Evolutionary conservation across 2,888 invertebrate genomes (phyloP).

Genomic region (Dugesia japonica): DNA sequence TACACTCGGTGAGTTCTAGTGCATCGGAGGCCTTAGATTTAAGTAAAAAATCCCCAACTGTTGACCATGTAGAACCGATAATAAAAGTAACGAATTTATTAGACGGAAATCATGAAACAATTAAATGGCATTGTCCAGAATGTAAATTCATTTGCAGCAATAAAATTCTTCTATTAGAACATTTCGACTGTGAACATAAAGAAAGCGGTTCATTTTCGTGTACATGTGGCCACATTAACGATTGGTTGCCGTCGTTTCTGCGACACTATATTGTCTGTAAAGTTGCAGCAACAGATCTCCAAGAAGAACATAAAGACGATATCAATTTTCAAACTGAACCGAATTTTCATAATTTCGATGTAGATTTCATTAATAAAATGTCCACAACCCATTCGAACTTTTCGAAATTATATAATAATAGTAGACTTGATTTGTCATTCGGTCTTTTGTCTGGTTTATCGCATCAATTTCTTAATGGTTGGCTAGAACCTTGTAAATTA

Average conservation of each 20-base stretch:
- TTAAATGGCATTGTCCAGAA: conserved; percentile 24
- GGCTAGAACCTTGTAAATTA: conserved; percentile 7
- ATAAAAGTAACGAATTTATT: background rate
- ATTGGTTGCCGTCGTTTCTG: conserved; percentile 8
- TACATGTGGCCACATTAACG: background rate
- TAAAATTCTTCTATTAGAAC: background rate
- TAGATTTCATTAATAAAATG: background rate
- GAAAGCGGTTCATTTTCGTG: conserved; percentile 24
- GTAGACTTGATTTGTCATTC: background rate
- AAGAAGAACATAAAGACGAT: conserved; percentile 12
- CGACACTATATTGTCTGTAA: conserved; percentile 16
- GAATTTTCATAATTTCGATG: conserved; percentile 8
- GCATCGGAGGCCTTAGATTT: conserved; percentile 3
- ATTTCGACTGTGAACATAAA: conserved; percentile 23
- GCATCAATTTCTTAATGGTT: background rate
- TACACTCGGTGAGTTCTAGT: background rate
- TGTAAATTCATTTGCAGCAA: conserved; percentile 12
- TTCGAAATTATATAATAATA: background rate
- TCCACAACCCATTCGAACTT: background rate
- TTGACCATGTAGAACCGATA: background rate
- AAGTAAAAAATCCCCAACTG: background rate
- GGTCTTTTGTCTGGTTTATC: conserved; percentile 3
- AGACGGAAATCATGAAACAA: background rate
- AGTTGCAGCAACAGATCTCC: conserved; percentile 27
- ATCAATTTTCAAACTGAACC: background rate